Evolutionary conservation across 2,113 vertebrate species (phyloP), one percentile per base, ranked within the genome.

Genomic region (Oenanthe melanoleuca): DNA sequence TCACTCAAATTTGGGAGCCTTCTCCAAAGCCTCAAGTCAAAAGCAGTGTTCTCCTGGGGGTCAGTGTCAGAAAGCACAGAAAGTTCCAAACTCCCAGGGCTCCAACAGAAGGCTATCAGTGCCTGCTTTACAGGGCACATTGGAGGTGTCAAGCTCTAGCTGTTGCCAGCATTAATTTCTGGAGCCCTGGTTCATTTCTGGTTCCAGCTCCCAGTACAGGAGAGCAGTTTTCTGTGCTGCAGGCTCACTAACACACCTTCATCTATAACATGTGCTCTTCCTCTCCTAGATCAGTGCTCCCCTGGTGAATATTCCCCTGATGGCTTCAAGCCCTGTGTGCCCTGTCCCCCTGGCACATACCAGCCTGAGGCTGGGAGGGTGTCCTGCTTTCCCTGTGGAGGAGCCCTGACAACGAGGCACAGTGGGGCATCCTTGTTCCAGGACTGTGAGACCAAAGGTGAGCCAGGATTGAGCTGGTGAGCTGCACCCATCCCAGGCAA

Each of bases 361-460:
- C 99, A 99, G 97, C 98, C 99, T 3, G 99, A 99, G 57, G 95
- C 97, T 18, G 99, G 99, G 22, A 98, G 99, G 33, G 99, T 99
- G 9, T 98, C 98, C 96, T 99, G 99, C 93, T 98, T 99, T 91
- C 75, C 97, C 18, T 99, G 99, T 8, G 99, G 99, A 84, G 99
- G 99, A 60, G 98, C 98, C 80, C 98, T 99, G 21, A 97, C 97
- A 31, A 99, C 99, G 49, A 99, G 98, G 88, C 97, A 98, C 29
- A 97, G 67, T 0, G 96, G 98, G 50, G 98, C 99, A 14, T 96
- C 98, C 47, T 97, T 98, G 38, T 99, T 99, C 80, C 99, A 99
- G 96, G 98, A 99, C 96, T 99, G 99, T 71, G 99, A 99, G 96
- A 99, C 99, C 60, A 99, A 98, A 99, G 99, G 99, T 99, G 93